Base-by-base conservation (phyloP, 1,140 invertebrate species). In the Anoplolepis gracilipes region DNA sequence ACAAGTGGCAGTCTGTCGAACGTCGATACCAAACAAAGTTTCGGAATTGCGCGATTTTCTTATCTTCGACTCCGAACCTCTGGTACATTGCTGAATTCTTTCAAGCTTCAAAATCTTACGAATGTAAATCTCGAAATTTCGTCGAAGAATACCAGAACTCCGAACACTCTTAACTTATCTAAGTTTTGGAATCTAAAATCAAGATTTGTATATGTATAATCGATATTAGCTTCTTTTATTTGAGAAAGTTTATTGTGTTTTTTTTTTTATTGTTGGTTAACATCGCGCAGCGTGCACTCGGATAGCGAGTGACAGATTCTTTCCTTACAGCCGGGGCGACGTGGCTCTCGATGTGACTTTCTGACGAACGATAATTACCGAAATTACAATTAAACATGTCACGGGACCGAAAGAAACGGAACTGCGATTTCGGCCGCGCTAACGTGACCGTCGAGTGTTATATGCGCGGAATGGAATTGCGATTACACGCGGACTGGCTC, bases 1-100 rank as follows among this genome's bases (percentile, higher is more conserved):
- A 86, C 75, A 79, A 57, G 59, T 81, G 67, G 28, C 39, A 88
- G 25, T 39, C 82, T 64, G 70, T 76, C 88, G 69, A 82, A 81
- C 61, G 70, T 81, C 75, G 61, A 73, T 87, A 79, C 81, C 65
- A 70, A 69, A 85, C 77, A 86, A 88, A 90, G 90, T 89, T 88
- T 78, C 82, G 46, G 49, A 13, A 16, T 28, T 53, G 36, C 25
- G 39, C 59, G 73, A 88, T 62, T 79, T 75, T 46, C 19, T 39
- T 25, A 8, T 22, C 57, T 55, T 11, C 57, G 28, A 55, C 62
- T 30, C 11, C 59, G 28, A 46, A 65, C 13, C 1, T 46, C 53
- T 46, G 3, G 6, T 8, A 65, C 1, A 16, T 46, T 33, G 33
- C 16, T 28, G 36, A 33, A 28, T 79, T 69, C 16, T 25, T 1